Conservation (phyloP, 2,888 invertebrate genomes). For the Alloplasta piceator region DNA sequence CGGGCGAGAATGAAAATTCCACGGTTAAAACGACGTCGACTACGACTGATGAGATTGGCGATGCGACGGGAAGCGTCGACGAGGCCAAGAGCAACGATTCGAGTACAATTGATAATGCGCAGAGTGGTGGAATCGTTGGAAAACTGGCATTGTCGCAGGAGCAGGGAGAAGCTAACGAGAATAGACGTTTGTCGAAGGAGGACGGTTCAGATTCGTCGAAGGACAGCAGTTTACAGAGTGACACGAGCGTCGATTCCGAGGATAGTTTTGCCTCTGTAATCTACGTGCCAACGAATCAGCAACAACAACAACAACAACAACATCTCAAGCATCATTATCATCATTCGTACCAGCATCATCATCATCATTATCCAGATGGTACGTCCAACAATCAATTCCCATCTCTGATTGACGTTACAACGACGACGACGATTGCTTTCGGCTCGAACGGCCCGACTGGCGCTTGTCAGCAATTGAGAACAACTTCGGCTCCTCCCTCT, state of each 20-base stretch:
- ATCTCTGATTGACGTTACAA: constrained; percentile 81
- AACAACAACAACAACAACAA: constrained; percentile 48
- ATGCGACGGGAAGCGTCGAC: not conserved
- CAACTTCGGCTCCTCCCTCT: constrained; percentile 91
- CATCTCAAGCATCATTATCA: constrained; percentile 55
- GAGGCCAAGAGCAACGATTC: not conserved
- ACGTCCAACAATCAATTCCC: constrained; percentile 40
- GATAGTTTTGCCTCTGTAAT: constrained; percentile 97
- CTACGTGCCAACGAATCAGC: constrained; percentile 93
- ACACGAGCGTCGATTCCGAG: constrained; percentile 96
- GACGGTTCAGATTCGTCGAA: constrained; percentile 95
- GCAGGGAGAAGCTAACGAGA: constrained; percentile 49
- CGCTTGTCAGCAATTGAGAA: constrained; percentile 84
- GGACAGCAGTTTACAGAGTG: constrained; percentile 95
- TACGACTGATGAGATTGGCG: not conserved
- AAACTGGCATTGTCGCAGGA: not conserved
- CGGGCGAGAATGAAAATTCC: not conserved
- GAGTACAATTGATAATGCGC: too few relatives aligned
- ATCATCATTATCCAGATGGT: constrained; percentile 18
- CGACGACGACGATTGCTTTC: constrained; percentile 84
- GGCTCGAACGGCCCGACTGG: not conserved
- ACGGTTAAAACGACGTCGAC: not conserved
- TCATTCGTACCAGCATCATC: constrained; percentile 44
- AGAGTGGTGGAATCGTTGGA: not conserved
- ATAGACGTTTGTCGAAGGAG: constrained; percentile 91